Evolutionary conservation across 92 coral and sea anemone species (phyloP).

Genomic region (Zoanthus sansibaricus): DNA sequence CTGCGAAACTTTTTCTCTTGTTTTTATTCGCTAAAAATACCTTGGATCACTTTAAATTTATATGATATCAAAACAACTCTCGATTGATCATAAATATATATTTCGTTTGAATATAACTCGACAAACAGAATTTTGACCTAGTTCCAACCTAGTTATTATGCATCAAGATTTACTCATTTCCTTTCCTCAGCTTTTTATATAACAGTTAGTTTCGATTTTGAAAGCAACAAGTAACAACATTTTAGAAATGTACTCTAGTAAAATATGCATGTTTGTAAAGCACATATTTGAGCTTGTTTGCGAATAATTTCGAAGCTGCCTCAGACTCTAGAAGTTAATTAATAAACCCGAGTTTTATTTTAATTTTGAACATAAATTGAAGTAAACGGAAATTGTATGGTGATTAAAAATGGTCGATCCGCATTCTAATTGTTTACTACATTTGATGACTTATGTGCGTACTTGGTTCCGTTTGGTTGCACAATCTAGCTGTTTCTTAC

Average conservation of each 20-base stretch:
- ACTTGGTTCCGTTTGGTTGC: too few species aligned
- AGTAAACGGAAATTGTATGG: not conserved
- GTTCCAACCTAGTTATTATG: not conserved
- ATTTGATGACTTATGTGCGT: too few species aligned
- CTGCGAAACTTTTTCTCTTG: not conserved
- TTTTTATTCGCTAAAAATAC: slow-evolving; percentile 13
- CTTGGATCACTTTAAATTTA: slow-evolving; percentile 21
- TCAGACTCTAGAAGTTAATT: not conserved
- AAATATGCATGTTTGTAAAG: not conserved
- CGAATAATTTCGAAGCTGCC: not conserved
- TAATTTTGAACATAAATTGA: not conserved
- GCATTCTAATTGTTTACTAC: too few species aligned
- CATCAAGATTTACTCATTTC: not conserved
- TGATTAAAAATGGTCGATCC: too few species aligned
- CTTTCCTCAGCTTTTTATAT: too few species aligned
- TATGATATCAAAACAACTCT: slow-evolving; percentile 46
- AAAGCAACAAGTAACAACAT: not conserved
- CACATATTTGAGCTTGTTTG: slow-evolving; percentile 22
- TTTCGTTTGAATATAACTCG: slow-evolving; percentile 2
- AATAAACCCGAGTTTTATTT: not conserved
- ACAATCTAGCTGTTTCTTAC: too few species aligned
- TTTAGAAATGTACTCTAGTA: not conserved
- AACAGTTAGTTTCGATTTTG: too few species aligned
- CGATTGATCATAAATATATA: not conserved
- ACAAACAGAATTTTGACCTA: not conserved